phyloP scores from a whole-genome alignment of 2,113 vertebrate species.

The Perca schrenkii region DNA sequence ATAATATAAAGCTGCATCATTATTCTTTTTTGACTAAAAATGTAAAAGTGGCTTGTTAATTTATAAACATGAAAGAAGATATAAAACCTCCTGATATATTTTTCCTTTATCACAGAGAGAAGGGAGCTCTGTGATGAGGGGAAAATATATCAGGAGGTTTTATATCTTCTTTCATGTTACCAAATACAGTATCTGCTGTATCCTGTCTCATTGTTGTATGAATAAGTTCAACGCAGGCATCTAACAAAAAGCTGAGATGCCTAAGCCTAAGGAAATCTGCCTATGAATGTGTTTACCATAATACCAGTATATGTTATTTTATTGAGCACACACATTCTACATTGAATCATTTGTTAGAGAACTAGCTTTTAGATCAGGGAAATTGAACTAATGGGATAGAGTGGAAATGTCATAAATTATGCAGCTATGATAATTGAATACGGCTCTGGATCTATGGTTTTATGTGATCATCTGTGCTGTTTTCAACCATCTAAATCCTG shows the following conservation, averaged over 20 bases:
- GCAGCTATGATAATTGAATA: conserved; percentile 47
- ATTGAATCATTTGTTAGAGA: not conserved
- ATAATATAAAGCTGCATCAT: not conserved
- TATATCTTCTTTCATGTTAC: not conserved
- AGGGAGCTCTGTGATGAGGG: not conserved
- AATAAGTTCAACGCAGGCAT: not conserved
- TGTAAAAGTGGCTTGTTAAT: not conserved
- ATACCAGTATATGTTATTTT: not conserved
- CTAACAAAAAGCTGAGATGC: not conserved
- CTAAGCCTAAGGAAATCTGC: not conserved
- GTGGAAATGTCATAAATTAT: conserved; percentile 18
- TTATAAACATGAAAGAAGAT: too few relatives aligned
- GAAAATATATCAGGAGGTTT: not conserved
- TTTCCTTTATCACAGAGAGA: too few relatives aligned
- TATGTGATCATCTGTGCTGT: conserved; percentile 30
- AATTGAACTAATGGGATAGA: not conserved
- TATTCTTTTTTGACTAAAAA: not conserved
- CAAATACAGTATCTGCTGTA: too few relatives aligned
- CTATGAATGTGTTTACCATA: not conserved
- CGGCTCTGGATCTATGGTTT: conserved; percentile 25
- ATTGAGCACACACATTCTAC: not conserved
- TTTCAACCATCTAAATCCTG: conserved; percentile 53
- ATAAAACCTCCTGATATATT: too few relatives aligned
- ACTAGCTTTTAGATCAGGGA: conserved; percentile 16
- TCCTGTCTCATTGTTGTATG: not conserved